A percentile compares a stretch with the other conserved stretches of the same genome.
Evolutionary conservation across 1,140 invertebrate species (phyloP).

Genomic region (Dinoponera quadriceps): DNA sequence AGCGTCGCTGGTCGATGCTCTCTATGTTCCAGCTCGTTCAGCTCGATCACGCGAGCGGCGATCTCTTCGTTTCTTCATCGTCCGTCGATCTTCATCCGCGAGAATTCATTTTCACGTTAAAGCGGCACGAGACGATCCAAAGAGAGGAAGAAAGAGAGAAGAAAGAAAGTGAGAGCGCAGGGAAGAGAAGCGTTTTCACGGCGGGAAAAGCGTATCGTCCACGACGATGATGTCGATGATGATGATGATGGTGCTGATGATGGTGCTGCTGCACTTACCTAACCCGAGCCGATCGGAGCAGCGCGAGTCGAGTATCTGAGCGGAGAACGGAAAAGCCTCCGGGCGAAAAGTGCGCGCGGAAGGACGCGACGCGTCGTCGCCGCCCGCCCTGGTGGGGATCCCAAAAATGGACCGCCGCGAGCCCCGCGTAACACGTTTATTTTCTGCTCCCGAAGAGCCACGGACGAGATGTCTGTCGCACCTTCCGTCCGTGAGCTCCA

Average conservation of each 20-base stretch:
- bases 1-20: conserved; percentile 2
- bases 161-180: conserved; percentile 9
- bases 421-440: conserved; percentile 72
- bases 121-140: neutral
- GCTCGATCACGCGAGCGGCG: conserved; percentile 7
- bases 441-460: conserved; percentile 67
- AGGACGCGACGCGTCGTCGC: conserved; percentile 30
- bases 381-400: conserved; percentile 79
- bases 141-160: conserved; percentile 11
- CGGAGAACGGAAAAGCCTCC: conserved; percentile 68
- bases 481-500: neutral
- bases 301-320: conserved; percentile 83
- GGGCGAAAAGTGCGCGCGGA: conserved; percentile 34
- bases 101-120: conserved; percentile 14
- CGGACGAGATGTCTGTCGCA: conserved; percentile 26
- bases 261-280: conserved; percentile 80
- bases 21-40: neutral
- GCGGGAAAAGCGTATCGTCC: conserved; percentile 3
- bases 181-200: conserved; percentile 44
- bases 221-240: neutral
- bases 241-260: neutral
- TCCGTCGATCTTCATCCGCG: neutral
- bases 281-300: conserved; percentile 81
- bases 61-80: neutral
- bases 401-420: conserved; percentile 85